A percentile compares a stretch with the other conserved stretches of the same genome.
These are phyloP conservation scores for Xyrauchen texanus DNA, from an alignment of 2,113 vertebrate genomes.

Conservation along the genomic window DNA sequence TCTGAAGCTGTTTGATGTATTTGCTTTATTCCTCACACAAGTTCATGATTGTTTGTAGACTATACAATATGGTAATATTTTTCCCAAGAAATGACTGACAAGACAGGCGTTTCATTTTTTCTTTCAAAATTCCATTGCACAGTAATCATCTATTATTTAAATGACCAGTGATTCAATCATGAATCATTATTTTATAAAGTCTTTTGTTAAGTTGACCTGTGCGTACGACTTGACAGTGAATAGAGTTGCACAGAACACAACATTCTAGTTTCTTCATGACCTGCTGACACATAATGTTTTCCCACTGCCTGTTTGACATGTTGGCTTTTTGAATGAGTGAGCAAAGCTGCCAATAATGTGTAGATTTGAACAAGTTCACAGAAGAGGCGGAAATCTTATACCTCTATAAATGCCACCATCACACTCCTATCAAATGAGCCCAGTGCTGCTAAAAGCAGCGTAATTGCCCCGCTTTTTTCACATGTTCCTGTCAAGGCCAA, in stretches of 20 bases:
- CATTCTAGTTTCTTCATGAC: slow-evolving; percentile 60
- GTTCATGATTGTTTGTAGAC: not conserved
- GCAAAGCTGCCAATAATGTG: slow-evolving; percentile 72
- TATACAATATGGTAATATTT: not conserved
- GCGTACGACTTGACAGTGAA: not conserved
- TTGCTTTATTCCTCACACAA: not conserved
- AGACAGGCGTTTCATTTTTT: not conserved
- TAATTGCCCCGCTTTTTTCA: slow-evolving; percentile 63
- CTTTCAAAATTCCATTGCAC: not conserved
- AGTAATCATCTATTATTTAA: not conserved
- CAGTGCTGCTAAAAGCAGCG: slow-evolving; percentile 61
- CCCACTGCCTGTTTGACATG: slow-evolving; percentile 73
- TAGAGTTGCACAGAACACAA: slow-evolving; percentile 22
- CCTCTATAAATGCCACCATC: slow-evolving; percentile 74
- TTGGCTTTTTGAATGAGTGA: slow-evolving; percentile 76
- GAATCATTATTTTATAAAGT: slow-evolving; percentile 9
- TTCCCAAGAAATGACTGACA: not conserved
- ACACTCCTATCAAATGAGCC: slow-evolving; percentile 71
- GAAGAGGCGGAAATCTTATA: slow-evolving; percentile 56
- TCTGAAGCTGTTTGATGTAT: slow-evolving; percentile 47
- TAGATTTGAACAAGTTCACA: slow-evolving; percentile 63
- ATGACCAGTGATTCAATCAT: slow-evolving; percentile 10
- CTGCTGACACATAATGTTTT: slow-evolving; percentile 74
- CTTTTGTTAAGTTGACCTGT: not conserved
- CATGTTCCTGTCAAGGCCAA: slow-evolving; percentile 57